phyloP scores from a whole-genome alignment of 2,797 vertebrate species.

The Hapalemur alaotrensis region DNA sequence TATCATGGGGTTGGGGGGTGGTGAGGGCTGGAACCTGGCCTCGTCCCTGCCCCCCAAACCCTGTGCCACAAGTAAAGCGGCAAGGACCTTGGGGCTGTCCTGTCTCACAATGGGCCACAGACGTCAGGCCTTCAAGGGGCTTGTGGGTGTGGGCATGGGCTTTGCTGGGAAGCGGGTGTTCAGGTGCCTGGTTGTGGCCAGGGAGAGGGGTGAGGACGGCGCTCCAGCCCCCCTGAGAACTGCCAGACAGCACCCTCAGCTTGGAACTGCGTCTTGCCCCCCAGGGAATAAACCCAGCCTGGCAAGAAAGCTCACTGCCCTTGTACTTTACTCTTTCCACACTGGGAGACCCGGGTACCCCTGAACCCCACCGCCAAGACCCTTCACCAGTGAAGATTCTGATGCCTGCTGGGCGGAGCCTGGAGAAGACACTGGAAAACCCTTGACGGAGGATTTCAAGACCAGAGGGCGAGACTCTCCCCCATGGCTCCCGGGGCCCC shows the following conservation, averaged over 20 bases:
- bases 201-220: too few species aligned
- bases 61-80: background rate
- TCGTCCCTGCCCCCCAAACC: background rate
- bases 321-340: constrained; percentile 87
- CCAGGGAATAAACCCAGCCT: constrained; percentile 91
- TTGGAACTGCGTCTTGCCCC: constrained; percentile 86
- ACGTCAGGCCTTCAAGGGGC: background rate
- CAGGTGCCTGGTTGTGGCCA: background rate
- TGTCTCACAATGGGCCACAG: background rate
- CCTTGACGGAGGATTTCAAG: background rate
- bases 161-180: background rate
- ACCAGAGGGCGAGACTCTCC: background rate
- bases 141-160: background rate
- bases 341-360: background rate
- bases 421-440: background rate
- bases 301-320: constrained; percentile 87
- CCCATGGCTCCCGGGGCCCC: background rate
- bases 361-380: constrained; percentile 76
- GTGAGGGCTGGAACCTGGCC: background rate
- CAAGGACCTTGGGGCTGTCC: too few species aligned
- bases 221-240: background rate
- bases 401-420: background rate
- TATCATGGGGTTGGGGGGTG: background rate
- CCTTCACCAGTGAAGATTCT: background rate
- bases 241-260: constrained; percentile 77